Conservation (phyloP, 2,797 vertebrate species). For the Urocyon cinereoargenteus region DNA sequence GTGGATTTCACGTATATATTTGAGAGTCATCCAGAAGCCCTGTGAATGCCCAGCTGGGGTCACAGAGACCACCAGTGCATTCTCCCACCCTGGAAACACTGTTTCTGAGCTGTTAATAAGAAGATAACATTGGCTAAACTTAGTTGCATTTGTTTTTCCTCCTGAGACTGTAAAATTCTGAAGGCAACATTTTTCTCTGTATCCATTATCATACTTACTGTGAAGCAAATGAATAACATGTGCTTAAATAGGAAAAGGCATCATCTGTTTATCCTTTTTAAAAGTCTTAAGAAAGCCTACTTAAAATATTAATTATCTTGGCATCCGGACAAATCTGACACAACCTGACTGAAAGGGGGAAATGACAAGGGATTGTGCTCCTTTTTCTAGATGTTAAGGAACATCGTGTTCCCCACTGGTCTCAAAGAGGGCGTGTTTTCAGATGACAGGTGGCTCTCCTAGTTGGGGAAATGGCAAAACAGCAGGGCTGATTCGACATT, state of each 20-base stretch:
- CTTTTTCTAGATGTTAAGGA: background rate
- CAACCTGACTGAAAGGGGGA: background rate
- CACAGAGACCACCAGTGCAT: background rate
- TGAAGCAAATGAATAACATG: background rate
- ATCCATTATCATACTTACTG: background rate
- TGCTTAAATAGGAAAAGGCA: background rate
- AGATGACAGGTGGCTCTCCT: background rate
- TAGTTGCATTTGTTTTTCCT: background rate
- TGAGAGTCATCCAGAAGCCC: background rate
- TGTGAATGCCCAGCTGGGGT: background rate
- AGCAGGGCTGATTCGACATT: background rate
- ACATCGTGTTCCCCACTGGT: background rate
- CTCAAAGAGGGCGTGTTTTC: background rate
- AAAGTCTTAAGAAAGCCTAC: conserved; percentile 29
- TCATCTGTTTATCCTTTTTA: background rate
- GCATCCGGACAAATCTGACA: background rate
- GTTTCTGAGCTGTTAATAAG: background rate
- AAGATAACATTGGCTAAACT: background rate
- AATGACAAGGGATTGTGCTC: background rate
- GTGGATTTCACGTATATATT: background rate
- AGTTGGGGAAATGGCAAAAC: background rate
- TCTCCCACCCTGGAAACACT: background rate
- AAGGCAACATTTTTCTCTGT: background rate
- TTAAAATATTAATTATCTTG: background rate
- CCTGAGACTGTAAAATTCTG: background rate